Evolutionary conservation across 2,797 vertebrate species (phyloP).

Genomic region (Labeo calbasu): DNA sequence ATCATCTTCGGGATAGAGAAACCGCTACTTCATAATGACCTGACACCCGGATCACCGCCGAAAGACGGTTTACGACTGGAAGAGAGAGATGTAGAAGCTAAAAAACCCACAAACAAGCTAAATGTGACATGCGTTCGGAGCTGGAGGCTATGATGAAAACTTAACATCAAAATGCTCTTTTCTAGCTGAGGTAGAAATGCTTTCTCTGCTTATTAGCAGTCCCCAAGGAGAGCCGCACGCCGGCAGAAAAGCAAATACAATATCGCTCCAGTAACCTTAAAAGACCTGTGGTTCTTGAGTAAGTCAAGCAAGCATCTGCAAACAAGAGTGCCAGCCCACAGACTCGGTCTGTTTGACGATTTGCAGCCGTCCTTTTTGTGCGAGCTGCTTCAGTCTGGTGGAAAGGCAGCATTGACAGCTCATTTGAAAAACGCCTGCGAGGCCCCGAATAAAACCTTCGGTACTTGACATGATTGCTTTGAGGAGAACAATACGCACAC

Average conservation of each 20-base stretch:
- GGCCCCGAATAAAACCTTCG: slow-evolving; percentile 41
- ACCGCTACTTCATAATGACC: slow-evolving; percentile 37
- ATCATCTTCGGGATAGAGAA: slow-evolving; percentile 20
- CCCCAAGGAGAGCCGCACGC: slow-evolving; percentile 26
- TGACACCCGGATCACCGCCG: slow-evolving; percentile 22
- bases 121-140: background rate
- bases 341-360: slow-evolving; percentile 22
- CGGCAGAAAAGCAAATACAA: slow-evolving; percentile 23
- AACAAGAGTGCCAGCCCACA: slow-evolving; percentile 35
- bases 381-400: slow-evolving; percentile 41
- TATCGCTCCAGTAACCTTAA: slow-evolving; percentile 55
- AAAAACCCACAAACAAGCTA: slow-evolving; percentile 3
- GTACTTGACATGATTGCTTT: slow-evolving; percentile 44
- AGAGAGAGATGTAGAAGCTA: slow-evolving; percentile 6
- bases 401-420: slow-evolving; percentile 47
- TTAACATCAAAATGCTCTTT: slow-evolving; percentile 38
- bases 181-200: slow-evolving; percentile 40
- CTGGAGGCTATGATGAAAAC: slow-evolving; percentile 6
- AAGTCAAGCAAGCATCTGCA: slow-evolving; percentile 49
- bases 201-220: slow-evolving; percentile 53
- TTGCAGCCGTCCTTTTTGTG: slow-evolving; percentile 32
- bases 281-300: slow-evolving; percentile 38
- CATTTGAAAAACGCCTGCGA: slow-evolving; percentile 51
- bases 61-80: background rate
- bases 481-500: slow-evolving; percentile 45